Base-by-base conservation (phyloP, 2,888 invertebrate species). In the Trichopria drosophilae region DNA sequence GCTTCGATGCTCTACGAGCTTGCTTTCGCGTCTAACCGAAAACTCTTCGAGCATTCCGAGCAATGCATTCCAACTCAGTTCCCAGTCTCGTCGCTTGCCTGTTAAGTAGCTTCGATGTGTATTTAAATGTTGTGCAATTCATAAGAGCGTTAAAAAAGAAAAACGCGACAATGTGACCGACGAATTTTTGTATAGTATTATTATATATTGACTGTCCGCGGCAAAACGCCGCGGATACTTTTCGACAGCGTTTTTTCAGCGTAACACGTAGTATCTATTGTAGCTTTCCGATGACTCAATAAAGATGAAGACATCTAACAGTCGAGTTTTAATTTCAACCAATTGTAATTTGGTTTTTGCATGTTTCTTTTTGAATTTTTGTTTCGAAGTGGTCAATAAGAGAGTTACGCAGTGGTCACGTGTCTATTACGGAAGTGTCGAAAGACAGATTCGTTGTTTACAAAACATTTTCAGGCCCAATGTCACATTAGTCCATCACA, bases 201-300 rank as follows among this genome's bases (percentile, higher is more conserved):
- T 26, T 26, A 10, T 10, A 26, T 26, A 26, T 40, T 53, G n/a
- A n/a, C n/a, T n/a, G n/a, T 56, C 50, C 43, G 50, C 40, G 44
- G 40, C 44, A 23, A 12, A 47, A 12, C 23, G 20, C 50, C 50
- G 52, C 46, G 48, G 37, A 47, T 10, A 52, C 20, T 47, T 34
- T 4, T 50, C 45, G 44, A 42, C 29, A 44, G 52, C 53, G 49
- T 49, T 50, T 56, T 35, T 50, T 37, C 12, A 22, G 34, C 52
- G 52, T 45, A 43, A 52, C 39, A 49, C 42, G 47, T 45, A 48
- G 57, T 61, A 51, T 62, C 57, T 65, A 59, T 62, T 69, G 68
- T 69, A 68, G 68, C 68, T 63, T 64, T 61, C 61, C 58, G 58
- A 65, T 68, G 63, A 66, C 63, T 52, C 58, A 67, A 68, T 68